Evolutionary conservation across 2,888 invertebrate species (phyloP).

Genomic region (Agrochola lychnidis): DNA sequence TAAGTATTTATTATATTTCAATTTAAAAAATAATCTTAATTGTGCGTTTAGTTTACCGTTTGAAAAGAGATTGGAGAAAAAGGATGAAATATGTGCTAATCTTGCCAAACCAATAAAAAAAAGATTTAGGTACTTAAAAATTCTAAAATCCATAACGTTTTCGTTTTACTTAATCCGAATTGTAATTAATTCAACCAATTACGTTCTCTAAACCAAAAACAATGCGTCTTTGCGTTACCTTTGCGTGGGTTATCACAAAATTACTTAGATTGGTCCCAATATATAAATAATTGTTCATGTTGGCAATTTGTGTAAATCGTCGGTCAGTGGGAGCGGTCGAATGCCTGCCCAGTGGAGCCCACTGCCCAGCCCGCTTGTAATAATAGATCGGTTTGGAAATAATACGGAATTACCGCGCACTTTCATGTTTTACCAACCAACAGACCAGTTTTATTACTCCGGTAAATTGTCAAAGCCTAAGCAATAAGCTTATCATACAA

Average conservation of each 20-base stretch:
- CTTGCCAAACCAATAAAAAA: background rate
- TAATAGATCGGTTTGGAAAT: constrained; percentile 63
- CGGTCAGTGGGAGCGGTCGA: constrained; percentile 44
- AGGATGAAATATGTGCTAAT: background rate
- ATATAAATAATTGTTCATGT: constrained; percentile 35
- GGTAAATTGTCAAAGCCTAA: constrained; percentile 48
- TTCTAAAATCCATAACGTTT: background rate
- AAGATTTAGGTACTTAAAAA: background rate
- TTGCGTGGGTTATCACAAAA: constrained; percentile 29
- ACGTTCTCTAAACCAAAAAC: constrained; percentile 18
- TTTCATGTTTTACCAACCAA: constrained; percentile 63
- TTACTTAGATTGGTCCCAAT: constrained; percentile 5
- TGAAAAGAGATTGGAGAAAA: background rate
- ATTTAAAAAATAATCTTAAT: background rate
- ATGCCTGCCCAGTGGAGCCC: constrained; percentile 19
- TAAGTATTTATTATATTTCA: background rate
- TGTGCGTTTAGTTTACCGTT: background rate
- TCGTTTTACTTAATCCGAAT: background rate
- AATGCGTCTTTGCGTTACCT: constrained; percentile 12
- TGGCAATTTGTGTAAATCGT: constrained; percentile 35
- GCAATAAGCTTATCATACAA: constrained; percentile 38
- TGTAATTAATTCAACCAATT: background rate
- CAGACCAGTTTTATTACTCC: constrained; percentile 52
- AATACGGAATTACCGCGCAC: constrained; percentile 60
- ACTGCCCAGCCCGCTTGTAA: constrained; percentile 34